phyloP scores from a whole-genome alignment of 2,888 invertebrate species.

The Siphlonurus alternatus region DNA sequence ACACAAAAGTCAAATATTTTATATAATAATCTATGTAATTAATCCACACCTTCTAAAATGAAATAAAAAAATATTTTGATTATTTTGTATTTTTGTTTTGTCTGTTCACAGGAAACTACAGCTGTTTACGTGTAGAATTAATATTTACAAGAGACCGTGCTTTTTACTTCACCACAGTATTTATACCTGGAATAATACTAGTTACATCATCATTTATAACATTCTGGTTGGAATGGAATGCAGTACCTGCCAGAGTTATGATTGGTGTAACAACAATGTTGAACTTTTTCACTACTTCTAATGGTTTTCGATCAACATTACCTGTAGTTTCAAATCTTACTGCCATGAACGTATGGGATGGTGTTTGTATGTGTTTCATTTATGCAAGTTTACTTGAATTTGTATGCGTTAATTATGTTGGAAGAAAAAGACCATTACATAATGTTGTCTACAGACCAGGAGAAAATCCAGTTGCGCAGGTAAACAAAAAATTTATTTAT shows the following conservation, averaged over 20 bases:
- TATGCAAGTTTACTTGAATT: conserved; percentile 88
- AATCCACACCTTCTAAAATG: no score
- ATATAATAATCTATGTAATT: no score
- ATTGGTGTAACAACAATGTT: conserved; percentile 96
- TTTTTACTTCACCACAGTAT: conserved; percentile 93
- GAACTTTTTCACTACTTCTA: conserved; percentile 94
- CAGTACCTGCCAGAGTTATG: conserved; percentile 91
- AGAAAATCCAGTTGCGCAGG: conserved; percentile 83
- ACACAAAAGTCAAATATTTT: no score
- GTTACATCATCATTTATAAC: conserved; percentile 94
- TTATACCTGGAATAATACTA: conserved; percentile 90
- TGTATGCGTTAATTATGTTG: conserved; percentile 90
- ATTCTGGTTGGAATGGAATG: conserved; percentile 96
- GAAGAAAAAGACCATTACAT: conserved; percentile 73
- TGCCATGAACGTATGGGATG: conserved; percentile 95
- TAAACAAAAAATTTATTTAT: no score
- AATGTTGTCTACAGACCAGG: conserved; percentile 80
- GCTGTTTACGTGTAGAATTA: conserved; percentile 85
- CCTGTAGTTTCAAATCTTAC: conserved; percentile 88
- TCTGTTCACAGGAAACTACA: conserved; percentile 67
- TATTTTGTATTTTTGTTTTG: no score
- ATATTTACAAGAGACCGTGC: conserved; percentile 90
- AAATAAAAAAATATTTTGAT: no score
- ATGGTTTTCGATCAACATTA: conserved; percentile 78
- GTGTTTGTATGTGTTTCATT: conserved; percentile 93